phyloP scores from a whole-genome alignment of 2,113 vertebrate species.

The Herpetotheres cachinnans region DNA sequence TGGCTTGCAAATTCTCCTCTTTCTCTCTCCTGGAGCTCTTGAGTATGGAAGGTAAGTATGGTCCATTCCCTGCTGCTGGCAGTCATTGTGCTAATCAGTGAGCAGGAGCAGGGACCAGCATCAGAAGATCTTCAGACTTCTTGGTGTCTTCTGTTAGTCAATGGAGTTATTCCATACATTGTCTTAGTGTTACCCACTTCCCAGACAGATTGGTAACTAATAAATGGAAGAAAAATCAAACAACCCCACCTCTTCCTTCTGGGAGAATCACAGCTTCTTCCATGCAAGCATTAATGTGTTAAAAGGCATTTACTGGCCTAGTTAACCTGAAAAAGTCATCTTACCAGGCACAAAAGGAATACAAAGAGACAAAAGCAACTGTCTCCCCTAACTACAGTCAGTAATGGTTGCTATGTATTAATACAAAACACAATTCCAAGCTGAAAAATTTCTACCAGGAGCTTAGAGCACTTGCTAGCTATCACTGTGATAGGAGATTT shows the following conservation, averaged over 20 bases:
- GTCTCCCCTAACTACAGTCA: background rate
- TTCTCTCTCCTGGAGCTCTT: background rate
- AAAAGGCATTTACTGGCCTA: background rate
- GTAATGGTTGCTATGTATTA: background rate
- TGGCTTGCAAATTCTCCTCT: background rate
- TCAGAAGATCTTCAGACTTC: background rate
- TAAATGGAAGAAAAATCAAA: background rate
- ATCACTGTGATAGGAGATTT: background rate
- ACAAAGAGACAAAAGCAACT: background rate
- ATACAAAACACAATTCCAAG: background rate
- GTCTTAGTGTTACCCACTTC: background rate
- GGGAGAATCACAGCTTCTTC: background rate
- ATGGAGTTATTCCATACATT: background rate
- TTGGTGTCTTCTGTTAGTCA: background rate
- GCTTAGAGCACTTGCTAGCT: background rate
- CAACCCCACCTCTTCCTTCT: accelerated
- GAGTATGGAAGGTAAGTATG: background rate
- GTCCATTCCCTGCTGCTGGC: background rate
- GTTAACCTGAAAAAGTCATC: background rate
- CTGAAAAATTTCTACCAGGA: background rate
- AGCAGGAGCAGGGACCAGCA: background rate
- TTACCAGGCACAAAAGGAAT: background rate
- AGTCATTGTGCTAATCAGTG: background rate
- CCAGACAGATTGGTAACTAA: background rate
- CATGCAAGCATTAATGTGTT: background rate